Conservation (phyloP, 1,140 invertebrate species). For the Drosophila ironensis region DNA sequence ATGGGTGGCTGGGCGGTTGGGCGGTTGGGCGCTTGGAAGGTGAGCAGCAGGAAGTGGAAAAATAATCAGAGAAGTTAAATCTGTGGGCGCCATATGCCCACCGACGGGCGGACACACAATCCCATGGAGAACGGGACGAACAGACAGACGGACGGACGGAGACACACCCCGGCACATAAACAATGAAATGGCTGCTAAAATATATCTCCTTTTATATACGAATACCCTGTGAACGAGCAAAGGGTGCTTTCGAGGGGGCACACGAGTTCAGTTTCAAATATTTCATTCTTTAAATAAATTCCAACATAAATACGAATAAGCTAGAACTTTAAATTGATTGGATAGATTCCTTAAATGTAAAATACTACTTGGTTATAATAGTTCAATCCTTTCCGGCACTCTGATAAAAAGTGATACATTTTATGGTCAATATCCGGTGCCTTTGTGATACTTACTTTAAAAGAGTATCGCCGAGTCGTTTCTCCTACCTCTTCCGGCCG, state of each 20-base stretch:
- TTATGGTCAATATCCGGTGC: not conserved
- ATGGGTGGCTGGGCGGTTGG: no score
- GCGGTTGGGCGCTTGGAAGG: not conserved
- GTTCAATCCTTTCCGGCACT: no score
- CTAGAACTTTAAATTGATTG: no score
- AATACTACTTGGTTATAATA: no score
- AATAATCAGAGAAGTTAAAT: constrained; percentile 77
- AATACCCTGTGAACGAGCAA: constrained; percentile 45
- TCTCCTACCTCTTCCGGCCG: not conserved
- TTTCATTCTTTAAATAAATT: no score
- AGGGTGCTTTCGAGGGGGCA: constrained; percentile 1
- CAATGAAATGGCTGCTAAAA: constrained; percentile 68
- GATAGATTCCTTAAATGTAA: no score
- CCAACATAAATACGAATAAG: no score
- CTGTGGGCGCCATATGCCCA: constrained; percentile 65
- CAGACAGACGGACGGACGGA: constrained; percentile 6
- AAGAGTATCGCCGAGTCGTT: constrained; percentile 4
- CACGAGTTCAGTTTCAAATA: no score
- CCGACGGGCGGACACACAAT: not conserved
- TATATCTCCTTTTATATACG: constrained; percentile 46
- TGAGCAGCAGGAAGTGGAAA: constrained; percentile 52
- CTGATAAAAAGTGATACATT: no score
- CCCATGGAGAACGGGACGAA: not conserved
- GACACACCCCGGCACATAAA: constrained; percentile 63
- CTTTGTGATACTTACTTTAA: no score